phyloP scores from a whole-genome alignment of 2,888 invertebrate genomes.

The Gastrophysa polygoni region DNA sequence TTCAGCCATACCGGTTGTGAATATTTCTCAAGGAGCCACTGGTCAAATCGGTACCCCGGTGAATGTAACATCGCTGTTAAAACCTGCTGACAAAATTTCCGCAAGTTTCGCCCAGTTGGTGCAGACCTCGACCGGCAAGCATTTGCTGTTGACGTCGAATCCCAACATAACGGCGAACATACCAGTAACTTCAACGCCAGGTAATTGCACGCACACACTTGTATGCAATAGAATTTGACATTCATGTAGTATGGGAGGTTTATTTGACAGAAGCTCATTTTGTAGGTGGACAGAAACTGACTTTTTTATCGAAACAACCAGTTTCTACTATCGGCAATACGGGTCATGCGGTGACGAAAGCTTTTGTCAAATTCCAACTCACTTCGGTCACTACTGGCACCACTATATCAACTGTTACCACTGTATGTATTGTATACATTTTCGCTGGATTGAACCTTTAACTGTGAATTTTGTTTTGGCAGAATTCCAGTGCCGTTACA shows the following conservation, averaged over 20 bases:
- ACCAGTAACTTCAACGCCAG: conserved; percentile 53
- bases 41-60: conserved; percentile 46
- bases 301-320: conserved; percentile 63
- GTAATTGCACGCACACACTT: too few species aligned
- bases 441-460: neutral
- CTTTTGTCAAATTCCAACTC: conserved; percentile 56
- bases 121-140: conserved; percentile 73
- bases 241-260: neutral
- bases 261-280: conserved; percentile 16
- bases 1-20: conserved; percentile 60
- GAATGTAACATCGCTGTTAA: conserved; percentile 51
- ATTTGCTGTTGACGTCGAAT: conserved; percentile 67
- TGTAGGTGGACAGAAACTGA: conserved; percentile 63
- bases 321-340: conserved; percentile 55
- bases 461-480: conserved; percentile 26
- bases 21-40: conserved; percentile 43
- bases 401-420: conserved; percentile 44
- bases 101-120: conserved; percentile 69
- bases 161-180: conserved; percentile 54
- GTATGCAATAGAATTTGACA: too few species aligned
- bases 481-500: conserved; percentile 36
- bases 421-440: conserved; percentile 39
- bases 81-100: conserved; percentile 52
- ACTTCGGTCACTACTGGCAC: conserved; percentile 51
- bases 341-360: conserved; percentile 51